Evolutionary conservation across 2,888 invertebrate species (phyloP).

Genomic region (Tipula confusa): DNA sequence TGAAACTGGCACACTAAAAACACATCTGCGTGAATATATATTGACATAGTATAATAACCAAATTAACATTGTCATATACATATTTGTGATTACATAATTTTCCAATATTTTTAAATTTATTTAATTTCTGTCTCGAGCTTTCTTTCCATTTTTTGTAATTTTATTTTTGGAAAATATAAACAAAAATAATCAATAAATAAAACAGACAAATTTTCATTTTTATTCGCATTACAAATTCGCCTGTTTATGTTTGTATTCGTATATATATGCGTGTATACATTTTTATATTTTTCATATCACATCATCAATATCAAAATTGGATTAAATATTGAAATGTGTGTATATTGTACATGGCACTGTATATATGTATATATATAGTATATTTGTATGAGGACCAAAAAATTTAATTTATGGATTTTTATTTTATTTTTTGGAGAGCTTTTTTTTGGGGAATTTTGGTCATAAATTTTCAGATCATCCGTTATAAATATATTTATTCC

Average conservation of each 20-base stretch:
- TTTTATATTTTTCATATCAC: not conserved
- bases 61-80: not conserved
- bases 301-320: not conserved
- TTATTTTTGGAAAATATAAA: not conserved
- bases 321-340: not conserved
- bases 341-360: no score
- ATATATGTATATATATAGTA: not conserved
- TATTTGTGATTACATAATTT: not conserved
- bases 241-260: not conserved
- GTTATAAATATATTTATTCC: conserved; percentile 25
- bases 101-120: not conserved
- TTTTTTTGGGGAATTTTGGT: not conserved
- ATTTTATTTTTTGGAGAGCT: conserved; percentile 12
- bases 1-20: not conserved
- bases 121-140: not conserved
- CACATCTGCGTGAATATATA: not conserved
- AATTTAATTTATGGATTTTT: conserved; percentile 20
- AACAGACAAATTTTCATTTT: not conserved
- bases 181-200: not conserved
- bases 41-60: not conserved
- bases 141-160: no score
- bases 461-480: conserved; percentile 25
- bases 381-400: not conserved
- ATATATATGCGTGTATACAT: not conserved
- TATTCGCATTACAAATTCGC: not conserved